Evolutionary conservation across 2,888 invertebrate species (phyloP).

Genomic region (Monochamus alternatus): DNA sequence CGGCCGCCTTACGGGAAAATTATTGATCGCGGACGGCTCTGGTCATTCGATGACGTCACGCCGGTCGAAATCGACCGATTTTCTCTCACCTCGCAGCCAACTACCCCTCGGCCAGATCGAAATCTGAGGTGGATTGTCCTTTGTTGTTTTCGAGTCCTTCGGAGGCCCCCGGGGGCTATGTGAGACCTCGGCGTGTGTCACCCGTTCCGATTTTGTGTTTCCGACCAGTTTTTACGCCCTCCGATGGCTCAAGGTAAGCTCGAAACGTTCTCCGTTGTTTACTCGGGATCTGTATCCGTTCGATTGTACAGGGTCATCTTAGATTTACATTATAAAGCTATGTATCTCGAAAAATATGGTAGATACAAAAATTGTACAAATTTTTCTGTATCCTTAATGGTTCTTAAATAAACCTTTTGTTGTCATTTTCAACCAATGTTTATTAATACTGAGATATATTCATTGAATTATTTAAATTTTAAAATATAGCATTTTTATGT

Average conservation of each 20-base stretch:
- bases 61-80: constrained; percentile 67
- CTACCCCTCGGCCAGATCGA: constrained; percentile 57
- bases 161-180: constrained; percentile 17
- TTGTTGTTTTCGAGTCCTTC: constrained; percentile 26
- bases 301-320: no score
- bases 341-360: no score
- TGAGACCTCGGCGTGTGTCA: constrained; percentile 16
- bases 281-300: no score
- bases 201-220: constrained; percentile 26
- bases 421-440: no score
- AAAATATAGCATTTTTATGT: no score
- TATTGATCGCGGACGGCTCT: constrained; percentile 67
- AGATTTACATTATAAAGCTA: no score
- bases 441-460: no score
- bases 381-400: no score
- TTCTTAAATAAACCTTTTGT: no score
- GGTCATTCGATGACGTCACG: constrained; percentile 69
- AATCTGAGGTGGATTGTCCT: constrained; percentile 51
- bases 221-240: background rate
- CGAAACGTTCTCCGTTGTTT: no score
- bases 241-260: background rate
- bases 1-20: constrained; percentile 60
- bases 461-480: no score
- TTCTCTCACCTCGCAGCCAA: constrained; percentile 51
- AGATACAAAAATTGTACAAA: no score